phyloP scores from a whole-genome alignment of 2,797 vertebrate species.

The Aphelocoma californica region DNA sequence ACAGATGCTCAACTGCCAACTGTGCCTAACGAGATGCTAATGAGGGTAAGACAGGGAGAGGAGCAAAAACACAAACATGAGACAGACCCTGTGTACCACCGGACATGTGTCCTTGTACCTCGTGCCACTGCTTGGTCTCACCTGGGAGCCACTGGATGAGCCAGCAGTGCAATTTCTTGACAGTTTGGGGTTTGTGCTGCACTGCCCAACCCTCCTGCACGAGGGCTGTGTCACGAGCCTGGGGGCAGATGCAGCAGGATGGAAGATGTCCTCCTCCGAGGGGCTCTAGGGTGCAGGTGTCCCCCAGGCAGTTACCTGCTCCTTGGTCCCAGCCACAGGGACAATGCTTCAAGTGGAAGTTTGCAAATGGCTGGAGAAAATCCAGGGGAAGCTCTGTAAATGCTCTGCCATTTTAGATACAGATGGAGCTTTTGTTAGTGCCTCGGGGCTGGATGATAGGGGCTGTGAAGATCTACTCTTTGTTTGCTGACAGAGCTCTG shows the following conservation, averaged over 20 bases:
- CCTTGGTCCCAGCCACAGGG: background rate
- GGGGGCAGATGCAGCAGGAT: background rate
- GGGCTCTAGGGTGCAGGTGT: background rate
- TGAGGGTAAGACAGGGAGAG: background rate
- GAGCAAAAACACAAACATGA: background rate
- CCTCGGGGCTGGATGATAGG: background rate
- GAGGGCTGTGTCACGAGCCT: background rate
- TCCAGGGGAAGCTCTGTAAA: background rate
- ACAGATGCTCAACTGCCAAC: background rate
- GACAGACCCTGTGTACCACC: rapidly evolving
- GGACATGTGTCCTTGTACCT: rapidly evolving
- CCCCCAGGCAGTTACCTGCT: rapidly evolving
- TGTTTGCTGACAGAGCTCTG: background rate
- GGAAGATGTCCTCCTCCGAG: rapidly evolving
- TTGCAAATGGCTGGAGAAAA: background rate
- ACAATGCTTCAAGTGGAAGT: background rate
- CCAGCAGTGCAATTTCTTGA: background rate
- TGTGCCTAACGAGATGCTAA: rapidly evolving
- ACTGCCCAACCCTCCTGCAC: background rate
- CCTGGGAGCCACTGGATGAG: background rate
- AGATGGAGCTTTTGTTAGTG: background rate
- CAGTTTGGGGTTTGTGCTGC: background rate
- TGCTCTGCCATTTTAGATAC: background rate
- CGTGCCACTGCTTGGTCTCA: background rate
- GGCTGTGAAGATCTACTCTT: background rate